Conservation (phyloP, 2,113 vertebrate species). For the Scalopus aquaticus region DNA sequence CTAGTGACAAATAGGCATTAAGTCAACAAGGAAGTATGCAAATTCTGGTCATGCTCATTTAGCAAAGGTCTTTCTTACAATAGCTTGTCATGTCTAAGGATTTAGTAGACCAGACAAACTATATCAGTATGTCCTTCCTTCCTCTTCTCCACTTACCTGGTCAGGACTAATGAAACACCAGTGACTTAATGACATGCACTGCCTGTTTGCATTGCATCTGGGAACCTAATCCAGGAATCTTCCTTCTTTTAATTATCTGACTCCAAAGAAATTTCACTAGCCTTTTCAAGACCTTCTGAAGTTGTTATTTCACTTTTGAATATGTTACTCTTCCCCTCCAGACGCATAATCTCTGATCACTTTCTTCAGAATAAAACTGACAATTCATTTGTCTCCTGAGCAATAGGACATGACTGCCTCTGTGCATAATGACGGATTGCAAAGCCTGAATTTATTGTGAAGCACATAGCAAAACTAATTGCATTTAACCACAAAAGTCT, state of each 20-base stretch:
- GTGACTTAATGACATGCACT: neutral
- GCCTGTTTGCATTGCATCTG: neutral
- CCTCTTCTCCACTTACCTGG: neutral
- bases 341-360: slow-evolving; percentile 68
- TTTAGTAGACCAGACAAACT: slow-evolving; percentile 6
- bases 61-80: neutral
- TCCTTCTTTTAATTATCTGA: slow-evolving; percentile 65
- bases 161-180: slow-evolving; percentile 40
- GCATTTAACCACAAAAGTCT: slow-evolving; percentile 64
- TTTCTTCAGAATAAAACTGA: slow-evolving; percentile 67
- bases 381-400: slow-evolving; percentile 76
- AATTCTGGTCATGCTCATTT: neutral
- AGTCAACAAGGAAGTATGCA: slow-evolving; percentile 4
- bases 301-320: slow-evolving; percentile 71
- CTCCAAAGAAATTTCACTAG: slow-evolving; percentile 56
- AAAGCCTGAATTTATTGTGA: slow-evolving; percentile 67
- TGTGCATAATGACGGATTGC: slow-evolving; percentile 62
- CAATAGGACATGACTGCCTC: slow-evolving; percentile 66
- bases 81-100: neutral
- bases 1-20: neutral
- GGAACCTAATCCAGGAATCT: neutral
- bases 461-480: slow-evolving; percentile 71
- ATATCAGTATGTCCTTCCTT: neutral
- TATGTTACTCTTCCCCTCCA: slow-evolving; percentile 53
- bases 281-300: slow-evolving; percentile 59